phyloP scores from a whole-genome alignment of 2,797 vertebrate species.

The Epinephelus malabaricus region DNA sequence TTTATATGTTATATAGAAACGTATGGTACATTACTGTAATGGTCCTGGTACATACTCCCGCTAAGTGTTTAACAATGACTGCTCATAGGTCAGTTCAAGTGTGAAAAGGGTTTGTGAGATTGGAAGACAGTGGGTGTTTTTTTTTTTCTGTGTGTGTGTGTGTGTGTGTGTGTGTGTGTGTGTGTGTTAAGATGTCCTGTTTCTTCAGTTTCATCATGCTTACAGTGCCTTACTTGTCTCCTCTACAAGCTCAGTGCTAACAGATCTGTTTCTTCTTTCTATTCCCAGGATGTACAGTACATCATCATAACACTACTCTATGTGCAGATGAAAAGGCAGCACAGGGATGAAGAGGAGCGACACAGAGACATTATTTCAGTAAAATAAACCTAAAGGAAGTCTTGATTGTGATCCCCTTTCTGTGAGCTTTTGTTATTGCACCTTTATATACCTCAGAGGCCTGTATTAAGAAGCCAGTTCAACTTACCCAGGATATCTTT shows the following conservation, averaged over 20 bases:
- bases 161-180: no score
- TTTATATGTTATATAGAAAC: not conserved
- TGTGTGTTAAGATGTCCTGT: constrained; percentile 29
- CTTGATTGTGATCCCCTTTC: constrained; percentile 20
- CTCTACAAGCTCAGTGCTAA: constrained; percentile 21
- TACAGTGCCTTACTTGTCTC: constrained; percentile 55
- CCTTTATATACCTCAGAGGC: constrained; percentile 5
- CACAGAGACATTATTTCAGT: not conserved
- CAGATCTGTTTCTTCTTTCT: constrained; percentile 39
- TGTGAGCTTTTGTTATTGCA: constrained; percentile 7
- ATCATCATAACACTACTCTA: constrained; percentile 13
- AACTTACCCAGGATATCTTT: no score
- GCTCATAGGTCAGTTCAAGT: constrained; percentile 2
- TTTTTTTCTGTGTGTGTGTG: not conserved
- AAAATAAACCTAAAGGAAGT: not conserved
- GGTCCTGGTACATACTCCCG: not conserved
- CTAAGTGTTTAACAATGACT: constrained; percentile 9
- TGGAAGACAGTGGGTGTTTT: not conserved
- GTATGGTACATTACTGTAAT: not conserved
- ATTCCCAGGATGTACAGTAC: constrained; percentile 31
- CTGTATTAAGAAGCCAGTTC: no score
- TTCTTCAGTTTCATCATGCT: constrained; percentile 78
- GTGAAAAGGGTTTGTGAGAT: constrained; percentile 5
- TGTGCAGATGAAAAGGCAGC: constrained; percentile 2
- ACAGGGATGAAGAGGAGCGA: not conserved